Percentiles rank a stretch among this genome's conserved stretches.
Conservation (phyloP, 2,888 invertebrate species). For the Listrodromus nycthemerus region DNA sequence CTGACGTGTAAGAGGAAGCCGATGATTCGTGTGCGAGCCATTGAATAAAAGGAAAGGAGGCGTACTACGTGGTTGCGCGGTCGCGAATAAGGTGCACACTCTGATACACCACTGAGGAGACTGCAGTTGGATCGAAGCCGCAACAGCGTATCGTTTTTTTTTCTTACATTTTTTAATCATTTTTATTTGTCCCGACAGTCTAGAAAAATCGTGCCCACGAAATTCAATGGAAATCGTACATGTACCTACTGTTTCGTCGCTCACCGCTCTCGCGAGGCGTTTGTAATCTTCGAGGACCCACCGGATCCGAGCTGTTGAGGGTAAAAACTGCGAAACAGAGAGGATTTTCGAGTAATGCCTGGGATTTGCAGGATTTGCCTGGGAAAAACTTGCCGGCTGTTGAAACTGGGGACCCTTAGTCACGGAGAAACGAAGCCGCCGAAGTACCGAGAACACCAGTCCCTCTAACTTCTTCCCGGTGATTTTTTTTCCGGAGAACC, state of each 20-base stretch:
- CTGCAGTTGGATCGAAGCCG: slow-evolving; percentile 24
- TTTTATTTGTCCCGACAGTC: background rate
- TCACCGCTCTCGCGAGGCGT: slow-evolving; percentile 3
- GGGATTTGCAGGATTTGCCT: slow-evolving; percentile 45
- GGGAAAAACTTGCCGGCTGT: background rate
- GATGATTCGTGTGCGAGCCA: slow-evolving; percentile 65
- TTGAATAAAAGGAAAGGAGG: slow-evolving; percentile 57
- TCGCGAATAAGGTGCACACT: slow-evolving; percentile 18
- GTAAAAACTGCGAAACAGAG: slow-evolving; percentile 5
- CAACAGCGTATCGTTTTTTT: background rate
- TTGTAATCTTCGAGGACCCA: slow-evolving; percentile 28
- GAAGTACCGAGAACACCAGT: background rate
- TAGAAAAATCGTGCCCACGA: background rate
- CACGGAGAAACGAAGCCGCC: slow-evolving; percentile 16
- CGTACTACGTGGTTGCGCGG: slow-evolving; percentile 21
- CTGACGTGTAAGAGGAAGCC: slow-evolving; percentile 69
- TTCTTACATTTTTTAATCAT: background rate
- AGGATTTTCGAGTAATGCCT: slow-evolving; percentile 45
- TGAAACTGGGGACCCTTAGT: slow-evolving; percentile 8
- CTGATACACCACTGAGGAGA: slow-evolving; percentile 2
- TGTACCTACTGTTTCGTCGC: background rate
- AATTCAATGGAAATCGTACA: background rate
- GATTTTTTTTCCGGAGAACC: background rate
- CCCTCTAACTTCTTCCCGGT: slow-evolving; percentile 3
- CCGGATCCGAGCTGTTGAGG: background rate